Conservation (phyloP, 2,888 invertebrate genomes). For the Eupithecia dodoneata region DNA sequence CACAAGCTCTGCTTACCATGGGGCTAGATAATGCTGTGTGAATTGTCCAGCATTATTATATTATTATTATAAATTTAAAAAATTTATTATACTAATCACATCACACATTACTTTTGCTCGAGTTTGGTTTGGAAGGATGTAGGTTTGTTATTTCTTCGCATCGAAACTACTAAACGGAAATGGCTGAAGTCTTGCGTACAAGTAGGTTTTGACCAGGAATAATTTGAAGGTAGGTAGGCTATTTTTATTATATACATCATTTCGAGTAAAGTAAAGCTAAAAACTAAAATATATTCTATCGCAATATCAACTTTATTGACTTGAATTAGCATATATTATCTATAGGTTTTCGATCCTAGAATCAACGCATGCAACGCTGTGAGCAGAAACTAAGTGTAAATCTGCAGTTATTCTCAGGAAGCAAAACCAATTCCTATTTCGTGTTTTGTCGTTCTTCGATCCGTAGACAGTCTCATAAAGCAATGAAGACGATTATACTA, state of each 20-base stretch:
- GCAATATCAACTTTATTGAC: no score
- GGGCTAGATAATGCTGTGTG: no score
- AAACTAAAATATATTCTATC: no score
- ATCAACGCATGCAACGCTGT: neutral
- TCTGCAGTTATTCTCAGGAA: neutral
- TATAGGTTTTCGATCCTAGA: neutral
- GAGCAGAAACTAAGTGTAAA: neutral
- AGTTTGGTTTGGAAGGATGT: neutral
- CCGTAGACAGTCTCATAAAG: constrained; percentile 29
- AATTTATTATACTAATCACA: neutral
- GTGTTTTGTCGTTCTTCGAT: constrained; percentile 14
- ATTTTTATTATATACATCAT: no score
- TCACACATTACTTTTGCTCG: no score
- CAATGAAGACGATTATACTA: constrained; percentile 39
- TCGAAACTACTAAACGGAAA: no score
- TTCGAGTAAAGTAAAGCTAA: no score
- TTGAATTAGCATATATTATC: no score
- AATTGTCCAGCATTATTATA: no score
- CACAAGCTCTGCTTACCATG: no score
- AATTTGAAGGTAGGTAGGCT: neutral
- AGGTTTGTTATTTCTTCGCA: neutral
- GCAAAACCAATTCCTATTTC: constrained; percentile 5
- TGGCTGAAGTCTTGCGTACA: neutral
- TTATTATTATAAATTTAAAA: no score
- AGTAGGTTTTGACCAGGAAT: neutral